A percentile compares a stretch with the other conserved stretches of the same genome.
Conservation (phyloP, 2,888 invertebrate species). For the Harmothoe impar region DNA sequence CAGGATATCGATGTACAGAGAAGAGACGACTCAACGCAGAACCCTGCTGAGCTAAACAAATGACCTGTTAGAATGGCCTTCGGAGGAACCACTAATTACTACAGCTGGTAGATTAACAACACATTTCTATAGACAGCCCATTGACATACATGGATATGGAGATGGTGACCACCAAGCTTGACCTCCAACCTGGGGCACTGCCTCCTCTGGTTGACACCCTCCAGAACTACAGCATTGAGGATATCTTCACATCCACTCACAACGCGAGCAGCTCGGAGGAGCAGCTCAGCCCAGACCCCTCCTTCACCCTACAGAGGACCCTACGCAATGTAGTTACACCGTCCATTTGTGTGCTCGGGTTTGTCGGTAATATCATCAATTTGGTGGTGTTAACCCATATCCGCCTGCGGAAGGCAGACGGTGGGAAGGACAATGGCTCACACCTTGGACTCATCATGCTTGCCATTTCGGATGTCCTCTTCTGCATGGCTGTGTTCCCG, state of each 20-base stretch:
- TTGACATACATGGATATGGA: too few relatives aligned
- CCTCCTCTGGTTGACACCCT: neutral
- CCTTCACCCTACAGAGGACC: constrained; percentile 32
- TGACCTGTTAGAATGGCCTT: too few relatives aligned
- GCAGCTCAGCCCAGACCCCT: neutral
- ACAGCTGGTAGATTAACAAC: too few relatives aligned
- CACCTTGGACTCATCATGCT: constrained; percentile 62
- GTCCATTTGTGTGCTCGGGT: constrained; percentile 39
- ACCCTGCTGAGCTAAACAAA: too few relatives aligned
- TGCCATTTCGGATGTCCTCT: constrained; percentile 58
- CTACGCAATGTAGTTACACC: constrained; percentile 57
- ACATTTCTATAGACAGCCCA: too few relatives aligned
- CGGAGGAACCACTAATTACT: too few relatives aligned
- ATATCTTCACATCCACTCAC: neutral
- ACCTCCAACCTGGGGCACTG: neutral
- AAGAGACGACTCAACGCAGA: too few relatives aligned
- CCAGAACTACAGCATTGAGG: neutral
- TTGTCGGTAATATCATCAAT: constrained; percentile 48
- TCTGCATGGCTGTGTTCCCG: constrained; percentile 75
- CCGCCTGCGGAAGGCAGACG: constrained; percentile 58
- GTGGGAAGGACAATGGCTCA: constrained; percentile 59
- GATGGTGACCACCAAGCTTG: neutral
- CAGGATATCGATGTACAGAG: too few relatives aligned
- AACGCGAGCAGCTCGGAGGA: neutral
- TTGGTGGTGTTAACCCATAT: constrained; percentile 57